Percentiles rank a stretch among this genome's conserved stretches.
These are phyloP conservation scores for Epinotia bilunana DNA, from an alignment of 2,888 invertebrate species.

Conservation along the genomic window DNA sequence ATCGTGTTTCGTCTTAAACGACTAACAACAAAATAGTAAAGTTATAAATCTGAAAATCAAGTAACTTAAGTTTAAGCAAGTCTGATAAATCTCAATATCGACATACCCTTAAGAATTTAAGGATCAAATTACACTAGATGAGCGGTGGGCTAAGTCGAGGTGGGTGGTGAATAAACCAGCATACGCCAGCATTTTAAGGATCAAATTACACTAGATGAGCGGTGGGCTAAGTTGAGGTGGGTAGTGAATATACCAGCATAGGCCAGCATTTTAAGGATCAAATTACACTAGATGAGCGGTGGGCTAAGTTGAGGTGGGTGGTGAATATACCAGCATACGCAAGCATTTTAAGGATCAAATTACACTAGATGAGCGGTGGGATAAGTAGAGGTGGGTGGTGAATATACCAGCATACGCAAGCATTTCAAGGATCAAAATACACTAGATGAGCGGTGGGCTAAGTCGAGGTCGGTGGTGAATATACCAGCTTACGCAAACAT, in stretches of 20 bases:
- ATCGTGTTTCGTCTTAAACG: too few species aligned
- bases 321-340: neutral
- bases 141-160: neutral
- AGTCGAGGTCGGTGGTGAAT: too few species aligned
- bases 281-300: neutral
- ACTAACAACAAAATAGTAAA: too few species aligned
- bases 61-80: neutral
- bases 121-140: neutral
- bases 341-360: conserved; percentile 1
- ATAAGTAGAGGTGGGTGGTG: neutral
- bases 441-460: too few species aligned
- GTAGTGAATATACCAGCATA: neutral
- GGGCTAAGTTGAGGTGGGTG: neutral
- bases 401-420: neutral
- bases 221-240: neutral
- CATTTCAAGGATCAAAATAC: too few species aligned
- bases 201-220: neutral
- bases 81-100: neutral
- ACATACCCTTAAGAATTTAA: too few species aligned
- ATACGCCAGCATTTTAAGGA: neutral
- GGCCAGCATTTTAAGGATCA: neutral
- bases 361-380: neutral
- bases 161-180: neutral
- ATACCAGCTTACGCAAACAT: too few species aligned
- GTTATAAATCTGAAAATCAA: too few species aligned